A percentile compares a stretch with the other conserved stretches of the same genome.
phyloP scores from a whole-genome alignment of 2,888 invertebrate genomes.

The Mythimna impura region DNA sequence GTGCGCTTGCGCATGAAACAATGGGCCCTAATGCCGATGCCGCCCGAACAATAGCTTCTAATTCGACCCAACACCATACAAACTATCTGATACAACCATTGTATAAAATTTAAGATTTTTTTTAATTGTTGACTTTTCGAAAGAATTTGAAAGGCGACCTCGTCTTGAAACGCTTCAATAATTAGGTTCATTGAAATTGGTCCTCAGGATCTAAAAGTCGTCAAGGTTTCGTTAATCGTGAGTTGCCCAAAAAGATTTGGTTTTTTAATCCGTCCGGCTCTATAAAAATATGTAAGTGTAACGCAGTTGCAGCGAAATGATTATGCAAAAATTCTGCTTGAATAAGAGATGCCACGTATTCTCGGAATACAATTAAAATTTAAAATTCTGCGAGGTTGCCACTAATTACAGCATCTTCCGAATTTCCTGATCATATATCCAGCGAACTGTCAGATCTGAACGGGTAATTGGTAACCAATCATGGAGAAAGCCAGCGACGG shows the following conservation, averaged over 20 bases:
- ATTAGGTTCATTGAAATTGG: constrained; percentile 61
- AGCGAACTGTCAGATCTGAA: constrained; percentile 67
- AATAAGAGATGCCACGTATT: constrained; percentile 48
- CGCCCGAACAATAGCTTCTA: constrained; percentile 74
- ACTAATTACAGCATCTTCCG: constrained; percentile 64
- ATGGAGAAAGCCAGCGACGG: constrained; percentile 79
- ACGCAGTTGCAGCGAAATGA: constrained; percentile 25
- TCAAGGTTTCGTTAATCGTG: constrained; percentile 31
- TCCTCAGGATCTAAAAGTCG: constrained; percentile 46
- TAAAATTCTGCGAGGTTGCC: constrained; percentile 41
- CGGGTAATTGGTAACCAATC: constrained; percentile 81
- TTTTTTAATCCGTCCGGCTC: neutral
- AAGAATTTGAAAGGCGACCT: constrained; percentile 64
- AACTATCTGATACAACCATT: constrained; percentile 62
- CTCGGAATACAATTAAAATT: constrained; percentile 54
- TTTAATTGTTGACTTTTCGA: constrained; percentile 61
- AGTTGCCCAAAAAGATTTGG: constrained; percentile 3
- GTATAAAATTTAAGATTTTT: constrained; percentile 58
- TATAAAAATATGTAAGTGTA: constrained; percentile 22
- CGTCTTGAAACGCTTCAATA: constrained; percentile 44
- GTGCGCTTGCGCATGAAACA: constrained; percentile 72
- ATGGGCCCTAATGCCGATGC: constrained; percentile 74
- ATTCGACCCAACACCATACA: constrained; percentile 69
- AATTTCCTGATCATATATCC: constrained; percentile 69
- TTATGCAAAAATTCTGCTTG: constrained; percentile 44